Conservation (phyloP, 2,888 invertebrate genomes). For the Acronicta aceris region DNA sequence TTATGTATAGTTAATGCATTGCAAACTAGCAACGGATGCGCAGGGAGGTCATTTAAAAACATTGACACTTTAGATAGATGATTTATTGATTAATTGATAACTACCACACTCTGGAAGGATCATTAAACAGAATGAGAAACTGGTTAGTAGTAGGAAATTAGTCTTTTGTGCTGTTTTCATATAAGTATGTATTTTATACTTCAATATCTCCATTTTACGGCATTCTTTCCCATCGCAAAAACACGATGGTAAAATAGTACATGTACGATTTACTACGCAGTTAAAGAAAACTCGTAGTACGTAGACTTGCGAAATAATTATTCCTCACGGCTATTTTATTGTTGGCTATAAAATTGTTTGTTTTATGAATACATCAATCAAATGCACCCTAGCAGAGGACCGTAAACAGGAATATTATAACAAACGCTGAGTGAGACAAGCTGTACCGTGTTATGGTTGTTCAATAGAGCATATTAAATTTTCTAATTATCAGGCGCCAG, state of each 20-base stretch:
- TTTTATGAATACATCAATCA: constrained; percentile 65
- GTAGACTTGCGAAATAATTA: constrained; percentile 66
- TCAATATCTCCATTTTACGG: constrained; percentile 61
- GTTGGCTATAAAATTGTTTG: constrained; percentile 66
- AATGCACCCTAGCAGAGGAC: constrained; percentile 36
- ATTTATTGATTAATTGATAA: too few species aligned
- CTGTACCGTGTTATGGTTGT: constrained; percentile 2
- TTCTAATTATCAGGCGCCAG: constrained; percentile 24
- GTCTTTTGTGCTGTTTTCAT: too few species aligned
- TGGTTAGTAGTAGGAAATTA: too few species aligned
- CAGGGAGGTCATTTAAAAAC: too few species aligned
- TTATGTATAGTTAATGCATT: too few species aligned
- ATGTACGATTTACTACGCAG: constrained; percentile 61
- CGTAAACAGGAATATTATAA: constrained; percentile 32
- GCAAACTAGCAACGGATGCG: too few species aligned
- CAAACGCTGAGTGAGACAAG: constrained; percentile 14
- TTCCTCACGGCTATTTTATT: constrained; percentile 63
- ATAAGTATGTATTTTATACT: constrained; percentile 55
- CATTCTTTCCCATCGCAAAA: constrained; percentile 68
- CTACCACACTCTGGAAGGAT: too few species aligned
- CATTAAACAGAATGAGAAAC: too few species aligned
- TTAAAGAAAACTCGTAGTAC: constrained; percentile 55
- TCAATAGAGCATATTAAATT: constrained; percentile 25
- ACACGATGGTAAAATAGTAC: constrained; percentile 41
- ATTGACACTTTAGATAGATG: too few species aligned